phyloP scores from a whole-genome alignment of 2,888 invertebrate species.

The Calliphora vomitoria region DNA sequence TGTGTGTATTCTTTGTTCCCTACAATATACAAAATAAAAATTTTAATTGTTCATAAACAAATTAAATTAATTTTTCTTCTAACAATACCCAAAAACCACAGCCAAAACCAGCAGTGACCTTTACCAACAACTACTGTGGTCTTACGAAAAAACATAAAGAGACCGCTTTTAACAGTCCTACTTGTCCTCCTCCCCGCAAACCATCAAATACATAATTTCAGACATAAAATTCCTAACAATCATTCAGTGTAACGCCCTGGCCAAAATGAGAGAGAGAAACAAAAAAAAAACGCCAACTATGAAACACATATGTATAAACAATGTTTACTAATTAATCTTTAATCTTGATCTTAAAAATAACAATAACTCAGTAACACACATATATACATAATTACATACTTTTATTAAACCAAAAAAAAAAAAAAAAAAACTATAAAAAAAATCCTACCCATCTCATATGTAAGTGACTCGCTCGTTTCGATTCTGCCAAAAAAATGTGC shows the following conservation, averaged over 20 bases:
- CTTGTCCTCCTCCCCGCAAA: neutral
- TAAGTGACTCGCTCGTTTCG: neutral
- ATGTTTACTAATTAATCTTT: slow-evolving; percentile 63
- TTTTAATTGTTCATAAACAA: neutral
- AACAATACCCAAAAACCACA: neutral
- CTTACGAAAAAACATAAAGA: slow-evolving; percentile 17
- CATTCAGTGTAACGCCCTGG: slow-evolving; percentile 22
- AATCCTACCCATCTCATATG: neutral
- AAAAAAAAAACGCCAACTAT: neutral
- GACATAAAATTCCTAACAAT: neutral
- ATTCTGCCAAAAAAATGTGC: slow-evolving; percentile 17
- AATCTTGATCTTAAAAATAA: slow-evolving; percentile 30
- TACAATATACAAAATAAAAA: neutral
- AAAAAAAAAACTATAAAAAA: neutral
- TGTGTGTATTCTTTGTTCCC: neutral
- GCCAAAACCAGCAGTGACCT: neutral
- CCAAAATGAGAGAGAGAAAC: neutral
- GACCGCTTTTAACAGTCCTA: slow-evolving; percentile 11
- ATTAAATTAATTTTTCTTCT: neutral
- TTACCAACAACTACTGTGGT: slow-evolving; percentile 20
- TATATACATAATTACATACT: neutral
- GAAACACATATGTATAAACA: neutral
- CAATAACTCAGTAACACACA: slow-evolving; percentile 5
- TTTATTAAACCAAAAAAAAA: neutral
- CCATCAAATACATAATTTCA: slow-evolving; percentile 1